phyloP scores from a whole-genome alignment of 2,797 vertebrate genomes.

The Pangasius larnaudii region DNA sequence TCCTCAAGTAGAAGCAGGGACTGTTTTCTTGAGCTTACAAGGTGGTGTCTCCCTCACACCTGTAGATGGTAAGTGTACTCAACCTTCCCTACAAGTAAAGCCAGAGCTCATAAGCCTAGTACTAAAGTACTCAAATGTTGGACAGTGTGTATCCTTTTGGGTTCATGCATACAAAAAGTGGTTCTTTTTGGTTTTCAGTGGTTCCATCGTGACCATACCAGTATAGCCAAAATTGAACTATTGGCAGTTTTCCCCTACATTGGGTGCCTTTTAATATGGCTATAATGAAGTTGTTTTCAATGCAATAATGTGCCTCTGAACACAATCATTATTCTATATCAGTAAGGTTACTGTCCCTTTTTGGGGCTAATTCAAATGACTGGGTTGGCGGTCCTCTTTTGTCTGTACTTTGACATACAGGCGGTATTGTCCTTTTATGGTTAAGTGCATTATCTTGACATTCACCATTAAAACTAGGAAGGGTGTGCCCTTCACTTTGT shows the following conservation, averaged over 20 bases:
- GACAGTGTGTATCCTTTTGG: neutral
- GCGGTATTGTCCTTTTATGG: neutral
- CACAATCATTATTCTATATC: neutral
- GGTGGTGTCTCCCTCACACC: conserved; percentile 38
- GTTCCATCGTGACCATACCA: neutral
- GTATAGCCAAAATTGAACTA: neutral
- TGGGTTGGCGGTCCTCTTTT: too few species aligned
- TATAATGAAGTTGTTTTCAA: neutral
- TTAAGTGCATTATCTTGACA: neutral
- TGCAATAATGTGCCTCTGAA: neutral
- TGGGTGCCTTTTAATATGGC: neutral
- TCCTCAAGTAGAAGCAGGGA: conserved; percentile 55
- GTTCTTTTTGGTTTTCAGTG: neutral
- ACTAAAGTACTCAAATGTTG: neutral
- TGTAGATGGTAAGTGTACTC: conserved; percentile 65
- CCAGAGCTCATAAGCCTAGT: neutral
- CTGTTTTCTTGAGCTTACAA: conserved; percentile 55
- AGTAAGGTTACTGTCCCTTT: neutral
- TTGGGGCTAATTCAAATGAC: neutral
- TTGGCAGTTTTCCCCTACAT: neutral
- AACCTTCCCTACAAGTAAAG: neutral
- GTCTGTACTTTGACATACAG: neutral
- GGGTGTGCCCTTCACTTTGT: neutral
- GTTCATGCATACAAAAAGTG: neutral
- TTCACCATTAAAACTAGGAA: neutral